Conservation (phyloP, 2,113 vertebrate species). For the Periophthalmus modestus region DNA sequence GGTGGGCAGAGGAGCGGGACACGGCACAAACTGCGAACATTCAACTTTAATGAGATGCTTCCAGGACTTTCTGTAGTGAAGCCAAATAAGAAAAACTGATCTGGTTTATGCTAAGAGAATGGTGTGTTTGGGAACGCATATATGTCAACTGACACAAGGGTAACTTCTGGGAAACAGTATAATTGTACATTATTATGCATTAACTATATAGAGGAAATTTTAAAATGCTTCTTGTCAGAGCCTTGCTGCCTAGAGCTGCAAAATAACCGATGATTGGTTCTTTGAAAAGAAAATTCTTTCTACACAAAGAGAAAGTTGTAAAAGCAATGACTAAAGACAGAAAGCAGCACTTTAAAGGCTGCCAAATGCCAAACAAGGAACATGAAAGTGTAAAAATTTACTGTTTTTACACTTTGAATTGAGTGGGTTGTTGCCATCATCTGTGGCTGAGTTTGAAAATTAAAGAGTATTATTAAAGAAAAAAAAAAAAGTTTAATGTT, state of each 20-base stretch:
- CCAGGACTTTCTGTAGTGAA: conserved; percentile 18
- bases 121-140: background rate
- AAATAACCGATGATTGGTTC: background rate
- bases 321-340: background rate
- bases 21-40: conserved; percentile 21
- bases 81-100: conserved; percentile 13
- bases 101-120: background rate
- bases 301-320: background rate
- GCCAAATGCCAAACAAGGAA: background rate
- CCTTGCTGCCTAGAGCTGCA: background rate
- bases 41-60: conserved; percentile 32
- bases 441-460: background rate
- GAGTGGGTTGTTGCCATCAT: background rate
- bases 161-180: background rate
- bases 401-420: conserved; percentile 3
- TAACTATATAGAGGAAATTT: background rate
- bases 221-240: background rate
- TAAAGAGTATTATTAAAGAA: background rate
- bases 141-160: background rate
- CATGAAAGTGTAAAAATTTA: background rate
- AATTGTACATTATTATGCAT: too few relatives aligned
- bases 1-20: conserved; percentile 16
- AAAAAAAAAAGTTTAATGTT: background rate
- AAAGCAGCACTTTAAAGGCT: background rate
- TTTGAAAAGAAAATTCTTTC: background rate